Percentiles rank a stretch among this genome's conserved stretches.
phyloP scores from a whole-genome alignment of 2,888 invertebrate species.

The Ferdinandea cuprea region DNA sequence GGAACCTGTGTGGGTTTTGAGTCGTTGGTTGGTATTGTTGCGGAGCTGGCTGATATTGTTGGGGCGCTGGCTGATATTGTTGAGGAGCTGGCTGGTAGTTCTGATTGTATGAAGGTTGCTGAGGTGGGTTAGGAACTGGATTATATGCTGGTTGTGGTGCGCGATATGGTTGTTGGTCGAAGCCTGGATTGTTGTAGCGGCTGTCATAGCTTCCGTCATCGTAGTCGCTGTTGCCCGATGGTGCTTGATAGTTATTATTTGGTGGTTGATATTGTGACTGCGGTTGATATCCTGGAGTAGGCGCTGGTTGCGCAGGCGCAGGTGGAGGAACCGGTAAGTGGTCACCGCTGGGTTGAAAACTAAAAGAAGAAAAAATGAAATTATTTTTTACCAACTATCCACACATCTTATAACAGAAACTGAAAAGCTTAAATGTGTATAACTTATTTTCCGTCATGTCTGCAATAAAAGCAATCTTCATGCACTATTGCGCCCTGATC shows the following conservation, averaged over 20 bases:
- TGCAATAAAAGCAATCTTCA: conserved; percentile 10
- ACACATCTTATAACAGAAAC: not conserved
- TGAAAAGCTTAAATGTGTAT: not conserved
- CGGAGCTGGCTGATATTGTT: conserved; percentile 78
- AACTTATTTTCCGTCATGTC: too few relatives aligned
- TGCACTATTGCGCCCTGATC: conserved; percentile 2
- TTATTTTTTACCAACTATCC: not conserved
- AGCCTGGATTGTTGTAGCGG: conserved; percentile 82
- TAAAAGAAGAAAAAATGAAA: conserved; percentile 69
- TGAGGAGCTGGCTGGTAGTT: conserved; percentile 83
- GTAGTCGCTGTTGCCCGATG: conserved; percentile 77
- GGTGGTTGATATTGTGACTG: conserved; percentile 83
- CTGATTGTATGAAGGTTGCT: conserved; percentile 79
- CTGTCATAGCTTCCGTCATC: conserved; percentile 83
- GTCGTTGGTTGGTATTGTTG: conserved; percentile 84
- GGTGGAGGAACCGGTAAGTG: conserved; percentile 89
- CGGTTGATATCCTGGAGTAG: conserved; percentile 84
- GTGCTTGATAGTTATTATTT: conserved; percentile 63
- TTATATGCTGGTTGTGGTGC: conserved; percentile 82
- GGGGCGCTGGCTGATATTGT: conserved; percentile 79
- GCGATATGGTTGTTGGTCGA: conserved; percentile 78
- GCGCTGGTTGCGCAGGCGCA: conserved; percentile 84
- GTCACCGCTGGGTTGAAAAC: conserved; percentile 91
- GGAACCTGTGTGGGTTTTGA: conserved; percentile 89
- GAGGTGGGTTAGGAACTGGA: conserved; percentile 78